Evolutionary conservation across 2,113 vertebrate genomes (phyloP), one percentile per base, ranked within the genome.

Genomic region (Gymnogyps californianus): DNA sequence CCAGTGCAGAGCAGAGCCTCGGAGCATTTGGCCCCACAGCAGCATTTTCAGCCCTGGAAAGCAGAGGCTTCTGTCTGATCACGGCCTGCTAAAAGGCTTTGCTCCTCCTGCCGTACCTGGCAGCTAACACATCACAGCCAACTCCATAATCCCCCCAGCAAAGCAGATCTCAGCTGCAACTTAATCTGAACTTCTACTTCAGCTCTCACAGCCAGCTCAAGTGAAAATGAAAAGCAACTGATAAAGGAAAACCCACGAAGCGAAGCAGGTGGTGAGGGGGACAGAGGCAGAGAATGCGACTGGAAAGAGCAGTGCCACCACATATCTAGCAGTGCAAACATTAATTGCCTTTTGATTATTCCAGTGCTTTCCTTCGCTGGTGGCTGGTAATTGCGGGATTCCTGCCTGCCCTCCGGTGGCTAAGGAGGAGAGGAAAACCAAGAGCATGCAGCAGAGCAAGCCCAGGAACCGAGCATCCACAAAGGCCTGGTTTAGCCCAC

Each of bases 291-390:
- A 55, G 65, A 81, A 74, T 18, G 31, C 9, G 0, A 87, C 83
- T 79, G 67, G 87, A 75, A 93, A 95, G 36, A 87, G 76, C 83
- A 74, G 58, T 18, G 47, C 46, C 79, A 19, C 44, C 40, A n/a
- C 86, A 76, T 31, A 59, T 59, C 71, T 40, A 66, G 70, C 62
- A 38, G 52, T 38, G 77, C 77, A 89, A 96, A 62, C 77, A 67
- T 93, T 88, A 94, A 93, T 89, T 92, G 87, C 58, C 91, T 96
- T 95, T 93, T 90, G 89, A 89, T 94, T 67, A 95, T 70, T 82
- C 89, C 83, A 83, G 47, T 59, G 72, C 59, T 80, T 87, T 88
- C 72, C 52, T 67, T 92, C 75, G 36, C 58, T 0, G 0, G 64
- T 40, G 75, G 77, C 54, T 82, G n/a, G 44, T 47, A 87, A 54